Evolutionary conservation across 1,140 invertebrate species (phyloP).

Genomic region (Drosophila nannoptera): DNA sequence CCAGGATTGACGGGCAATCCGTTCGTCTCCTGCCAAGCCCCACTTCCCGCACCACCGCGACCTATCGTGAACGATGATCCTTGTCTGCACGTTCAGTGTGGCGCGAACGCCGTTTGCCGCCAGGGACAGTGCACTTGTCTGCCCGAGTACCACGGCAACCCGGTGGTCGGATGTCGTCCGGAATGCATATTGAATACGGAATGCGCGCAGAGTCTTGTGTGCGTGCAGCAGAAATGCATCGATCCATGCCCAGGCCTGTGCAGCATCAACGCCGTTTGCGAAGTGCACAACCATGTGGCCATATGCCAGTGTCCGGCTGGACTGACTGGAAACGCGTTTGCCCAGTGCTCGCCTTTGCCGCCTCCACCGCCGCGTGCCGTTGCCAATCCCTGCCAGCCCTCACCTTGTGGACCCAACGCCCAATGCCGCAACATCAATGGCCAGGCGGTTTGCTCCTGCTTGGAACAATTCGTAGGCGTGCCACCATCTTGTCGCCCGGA

Average conservation of each 20-base stretch:
- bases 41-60: constrained; percentile 53
- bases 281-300: constrained; percentile 85
- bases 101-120: constrained; percentile 84
- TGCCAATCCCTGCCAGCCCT: constrained; percentile 81
- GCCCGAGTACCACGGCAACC: constrained; percentile 84
- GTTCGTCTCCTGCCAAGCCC: constrained; percentile 79
- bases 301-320: constrained; percentile 70
- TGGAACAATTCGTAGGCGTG: constrained; percentile 80
- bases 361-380: constrained; percentile 64
- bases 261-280: constrained; percentile 85
- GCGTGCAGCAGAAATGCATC: constrained; percentile 85
- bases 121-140: constrained; percentile 80
- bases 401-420: constrained; percentile 82
- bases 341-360: constrained; percentile 49
- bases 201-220: constrained; percentile 86
- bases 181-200: constrained; percentile 92
- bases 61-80: constrained; percentile 66
- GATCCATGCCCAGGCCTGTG: constrained; percentile 88
- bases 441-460: constrained; percentile 80
- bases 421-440: constrained; percentile 80
- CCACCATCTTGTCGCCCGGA: constrained; percentile 82
- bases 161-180: constrained; percentile 85
- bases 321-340: constrained; percentile 72
- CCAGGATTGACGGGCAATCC: constrained; percentile 80
- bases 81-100: constrained; percentile 84